phyloP scores from a whole-genome alignment of 2,113 vertebrate species.

The Corythaixoides concolor region DNA sequence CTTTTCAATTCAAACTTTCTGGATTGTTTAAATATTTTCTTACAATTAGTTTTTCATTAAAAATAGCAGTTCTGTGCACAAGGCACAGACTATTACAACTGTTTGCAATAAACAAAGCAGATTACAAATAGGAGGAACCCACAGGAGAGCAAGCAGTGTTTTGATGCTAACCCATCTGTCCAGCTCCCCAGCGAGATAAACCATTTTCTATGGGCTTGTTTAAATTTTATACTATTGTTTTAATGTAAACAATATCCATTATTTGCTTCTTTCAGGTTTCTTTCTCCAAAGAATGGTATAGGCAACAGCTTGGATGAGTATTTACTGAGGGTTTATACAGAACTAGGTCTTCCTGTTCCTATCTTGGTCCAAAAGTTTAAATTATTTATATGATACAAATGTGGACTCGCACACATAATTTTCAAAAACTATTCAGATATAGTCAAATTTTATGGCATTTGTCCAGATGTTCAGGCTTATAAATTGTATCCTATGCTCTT shows the following conservation, averaged over 20 bases:
- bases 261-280: not conserved
- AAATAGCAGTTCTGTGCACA: not conserved
- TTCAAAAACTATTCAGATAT: not conserved
- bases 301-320: not conserved
- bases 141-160: not conserved
- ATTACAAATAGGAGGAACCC: not conserved
- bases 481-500: not conserved
- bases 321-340: not conserved
- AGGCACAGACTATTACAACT: not conserved
- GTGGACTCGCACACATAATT: not conserved
- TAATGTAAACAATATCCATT: not conserved
- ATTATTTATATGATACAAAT: not conserved
- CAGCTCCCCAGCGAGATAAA: not conserved
- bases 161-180: not conserved
- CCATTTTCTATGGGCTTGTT: not conserved
- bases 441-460: not conserved
- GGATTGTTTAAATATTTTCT: not conserved
- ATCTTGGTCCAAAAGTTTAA: not conserved
- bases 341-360: not conserved
- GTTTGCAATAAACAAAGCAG: not conserved
- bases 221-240: not conserved
- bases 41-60: not conserved
- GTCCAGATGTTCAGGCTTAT: not conserved
- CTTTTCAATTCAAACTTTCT: not conserved
- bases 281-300: not conserved